These are phyloP conservation scores for Corythucha ciliata DNA, from an alignment of 2,888 invertebrate genomes.

Conservation along the genomic window DNA sequence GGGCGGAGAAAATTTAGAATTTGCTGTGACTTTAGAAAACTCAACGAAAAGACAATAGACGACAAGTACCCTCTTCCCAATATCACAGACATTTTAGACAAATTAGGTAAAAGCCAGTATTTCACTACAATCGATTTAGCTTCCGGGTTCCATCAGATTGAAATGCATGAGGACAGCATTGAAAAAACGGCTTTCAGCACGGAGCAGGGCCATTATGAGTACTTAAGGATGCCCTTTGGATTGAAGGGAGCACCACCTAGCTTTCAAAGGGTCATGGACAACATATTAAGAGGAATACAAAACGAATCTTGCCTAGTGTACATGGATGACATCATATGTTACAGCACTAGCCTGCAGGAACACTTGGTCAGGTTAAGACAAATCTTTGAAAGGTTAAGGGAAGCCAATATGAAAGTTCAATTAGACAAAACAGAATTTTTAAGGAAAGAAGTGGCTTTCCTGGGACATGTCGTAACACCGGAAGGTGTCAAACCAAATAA, in stretches of 20 bases:
- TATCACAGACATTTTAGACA: conserved; percentile 31
- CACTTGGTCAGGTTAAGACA: conserved; percentile 14
- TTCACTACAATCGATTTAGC: conserved; percentile 34
- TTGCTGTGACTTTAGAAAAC: conserved; percentile 6
- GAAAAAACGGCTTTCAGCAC: conserved; percentile 23
- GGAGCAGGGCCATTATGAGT: conserved; percentile 18
- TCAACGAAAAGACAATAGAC: conserved; percentile 8
- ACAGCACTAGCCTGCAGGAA: conserved; percentile 17
- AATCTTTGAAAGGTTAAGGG: conserved; percentile 19
- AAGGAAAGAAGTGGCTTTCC: conserved; percentile 17
- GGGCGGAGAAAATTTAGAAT: conserved; percentile 14
- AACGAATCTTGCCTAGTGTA: conserved; percentile 19
- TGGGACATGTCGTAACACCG: conserved; percentile 21
- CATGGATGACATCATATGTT: conserved; percentile 25
- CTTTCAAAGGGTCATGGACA: conserved; percentile 17
- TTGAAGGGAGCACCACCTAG: conserved; percentile 1
- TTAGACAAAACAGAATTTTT: conserved; percentile 21
- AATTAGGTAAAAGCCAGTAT: conserved; percentile 30
- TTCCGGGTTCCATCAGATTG: conserved; percentile 35
- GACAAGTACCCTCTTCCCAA: conserved; percentile 25
- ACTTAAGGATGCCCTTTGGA: conserved; percentile 13
- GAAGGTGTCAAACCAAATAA: conserved; percentile 24
- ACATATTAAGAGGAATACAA: conserved; percentile 9
- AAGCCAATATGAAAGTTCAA: conserved; percentile 22
- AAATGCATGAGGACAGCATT: conserved; percentile 5